phyloP scores from a whole-genome alignment of 2,797 vertebrate genomes.

The Poliocrania exsul region DNA sequence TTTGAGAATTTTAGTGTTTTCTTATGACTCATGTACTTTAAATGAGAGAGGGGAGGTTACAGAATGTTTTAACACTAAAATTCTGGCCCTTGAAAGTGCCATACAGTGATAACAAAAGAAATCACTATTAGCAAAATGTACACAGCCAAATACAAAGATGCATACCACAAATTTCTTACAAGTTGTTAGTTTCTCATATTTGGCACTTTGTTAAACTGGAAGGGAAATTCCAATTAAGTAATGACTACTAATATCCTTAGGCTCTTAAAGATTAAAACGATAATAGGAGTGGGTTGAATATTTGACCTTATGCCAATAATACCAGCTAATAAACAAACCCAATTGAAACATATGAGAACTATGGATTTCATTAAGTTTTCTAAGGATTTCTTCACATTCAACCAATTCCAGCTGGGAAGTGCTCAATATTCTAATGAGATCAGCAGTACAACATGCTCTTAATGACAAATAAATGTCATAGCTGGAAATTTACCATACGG shows the following conservation, averaged over 20 bases:
- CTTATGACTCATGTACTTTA: background rate
- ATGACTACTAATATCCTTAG: background rate
- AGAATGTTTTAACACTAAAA: background rate
- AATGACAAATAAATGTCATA: background rate
- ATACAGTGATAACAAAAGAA: background rate
- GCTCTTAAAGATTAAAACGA: constrained; percentile 5
- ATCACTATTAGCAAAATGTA: background rate
- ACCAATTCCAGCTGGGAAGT: background rate
- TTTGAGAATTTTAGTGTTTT: background rate
- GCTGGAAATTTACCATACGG: background rate
- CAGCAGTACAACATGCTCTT: background rate
- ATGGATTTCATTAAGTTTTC: background rate
- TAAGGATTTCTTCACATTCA: background rate
- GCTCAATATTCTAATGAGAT: background rate
- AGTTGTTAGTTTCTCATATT: background rate
- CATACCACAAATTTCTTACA: background rate
- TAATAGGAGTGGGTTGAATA: background rate
- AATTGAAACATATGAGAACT: background rate
- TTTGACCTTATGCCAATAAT: constrained; percentile 21
- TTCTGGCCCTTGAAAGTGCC: background rate
- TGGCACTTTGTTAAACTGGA: background rate
- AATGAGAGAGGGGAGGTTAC: background rate
- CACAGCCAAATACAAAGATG: background rate
- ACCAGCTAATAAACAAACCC: background rate
- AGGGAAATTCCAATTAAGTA: constrained; percentile 39